Conservation (phyloP, 64 coral and sea anemone species). For the Acropora tenuis region DNA sequence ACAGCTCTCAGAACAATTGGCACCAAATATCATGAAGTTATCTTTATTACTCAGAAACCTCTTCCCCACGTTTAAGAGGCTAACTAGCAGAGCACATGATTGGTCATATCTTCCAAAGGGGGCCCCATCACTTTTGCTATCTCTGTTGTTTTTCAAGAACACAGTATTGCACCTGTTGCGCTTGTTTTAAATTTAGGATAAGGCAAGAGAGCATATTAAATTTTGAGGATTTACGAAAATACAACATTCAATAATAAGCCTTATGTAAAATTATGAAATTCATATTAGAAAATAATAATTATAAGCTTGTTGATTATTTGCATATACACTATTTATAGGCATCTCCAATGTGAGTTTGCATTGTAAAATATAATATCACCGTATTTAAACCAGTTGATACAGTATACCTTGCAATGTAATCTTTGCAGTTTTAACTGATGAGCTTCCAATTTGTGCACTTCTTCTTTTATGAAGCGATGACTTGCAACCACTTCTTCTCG, state of each 20-base stretch:
- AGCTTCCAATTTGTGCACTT: conserved; percentile 3
- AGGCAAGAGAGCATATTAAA: too few species aligned
- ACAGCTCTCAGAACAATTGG: conserved; percentile 51
- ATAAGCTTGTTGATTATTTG: neutral
- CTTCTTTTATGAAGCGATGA: neutral
- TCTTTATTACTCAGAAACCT: conserved; percentile 50
- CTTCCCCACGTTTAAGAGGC: conserved; percentile 41
- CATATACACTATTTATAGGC: neutral
- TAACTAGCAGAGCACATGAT: conserved; percentile 45
- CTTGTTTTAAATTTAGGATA: too few species aligned
- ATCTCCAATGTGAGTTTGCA: conserved; percentile 13
- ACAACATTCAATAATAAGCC: neutral
- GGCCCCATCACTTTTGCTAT: conserved; percentile 10
- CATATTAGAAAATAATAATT: conserved; percentile 13
- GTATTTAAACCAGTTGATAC: conserved; percentile 24
- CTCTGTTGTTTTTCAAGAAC: too few species aligned
- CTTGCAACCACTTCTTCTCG: conserved; percentile 14
- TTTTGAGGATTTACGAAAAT: too few species aligned
- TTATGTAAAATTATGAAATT: conserved; percentile 9
- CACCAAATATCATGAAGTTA: conserved; percentile 51
- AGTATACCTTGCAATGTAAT: conserved; percentile 18
- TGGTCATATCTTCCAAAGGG: conserved; percentile 50
- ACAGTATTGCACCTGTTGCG: too few species aligned
- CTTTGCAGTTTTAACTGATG: neutral
- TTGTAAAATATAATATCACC: conserved; percentile 3